phyloP scores from a whole-genome alignment of 2,113 vertebrate genomes.

The Oxygymnocypris stewartii region DNA sequence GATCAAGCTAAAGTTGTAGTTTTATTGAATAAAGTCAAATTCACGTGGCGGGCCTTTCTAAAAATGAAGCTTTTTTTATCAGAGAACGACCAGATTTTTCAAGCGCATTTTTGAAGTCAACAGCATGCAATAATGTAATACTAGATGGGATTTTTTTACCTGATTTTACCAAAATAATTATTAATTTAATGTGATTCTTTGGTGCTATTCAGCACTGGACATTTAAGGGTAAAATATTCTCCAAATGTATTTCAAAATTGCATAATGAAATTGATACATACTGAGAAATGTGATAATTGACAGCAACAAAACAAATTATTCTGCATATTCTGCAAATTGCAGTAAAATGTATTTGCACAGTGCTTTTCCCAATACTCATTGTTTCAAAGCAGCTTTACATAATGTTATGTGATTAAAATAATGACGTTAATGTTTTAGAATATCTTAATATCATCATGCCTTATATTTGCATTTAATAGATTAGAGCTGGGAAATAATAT shows the following conservation, averaged over 20 bases:
- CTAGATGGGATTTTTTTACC: neutral
- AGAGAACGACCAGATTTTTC: neutral
- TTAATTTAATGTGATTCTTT: neutral
- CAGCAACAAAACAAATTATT: neutral
- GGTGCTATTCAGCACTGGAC: neutral
- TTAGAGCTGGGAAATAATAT: too few species aligned
- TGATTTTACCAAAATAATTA: neutral
- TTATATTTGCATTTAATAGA: too few species aligned
- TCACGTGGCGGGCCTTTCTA: neutral
- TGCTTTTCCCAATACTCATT: too few species aligned
- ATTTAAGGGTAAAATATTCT: too few species aligned
- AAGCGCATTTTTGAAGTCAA: neutral
- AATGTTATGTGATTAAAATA: too few species aligned
- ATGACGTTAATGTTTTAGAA: too few species aligned
- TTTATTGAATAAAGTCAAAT: neutral
- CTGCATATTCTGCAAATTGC: neutral
- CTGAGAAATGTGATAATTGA: neutral
- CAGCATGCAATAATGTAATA: neutral
- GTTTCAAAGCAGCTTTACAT: too few species aligned
- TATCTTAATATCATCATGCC: too few species aligned
- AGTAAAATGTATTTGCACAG: too few species aligned
- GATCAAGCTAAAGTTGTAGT: neutral
- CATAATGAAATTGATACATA: neutral
- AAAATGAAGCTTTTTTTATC: neutral
- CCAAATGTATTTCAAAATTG: neutral